Percentiles rank a stretch among this genome's conserved stretches.
Evolutionary conservation across 2,797 vertebrate genomes (phyloP).

Genomic region (Podargus strigoides): DNA sequence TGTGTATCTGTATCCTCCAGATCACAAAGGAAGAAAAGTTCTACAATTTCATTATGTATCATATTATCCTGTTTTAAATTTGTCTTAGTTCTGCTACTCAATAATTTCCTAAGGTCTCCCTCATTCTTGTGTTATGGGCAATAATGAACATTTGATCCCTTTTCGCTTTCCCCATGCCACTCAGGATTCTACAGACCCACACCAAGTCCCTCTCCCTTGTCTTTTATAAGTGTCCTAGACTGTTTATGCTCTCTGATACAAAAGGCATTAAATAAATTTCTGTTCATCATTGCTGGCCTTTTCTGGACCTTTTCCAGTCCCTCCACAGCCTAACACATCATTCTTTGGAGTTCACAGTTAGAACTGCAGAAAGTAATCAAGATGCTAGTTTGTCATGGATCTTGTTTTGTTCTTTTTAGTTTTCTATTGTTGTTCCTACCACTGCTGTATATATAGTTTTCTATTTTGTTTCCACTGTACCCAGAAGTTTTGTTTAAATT

Average conservation of each 20-base stretch:
- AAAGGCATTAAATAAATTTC: background rate
- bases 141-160: background rate
- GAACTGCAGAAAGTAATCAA: background rate
- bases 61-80: background rate
- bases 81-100: background rate
- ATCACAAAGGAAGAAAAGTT: background rate
- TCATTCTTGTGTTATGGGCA: background rate
- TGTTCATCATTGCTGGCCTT: background rate
- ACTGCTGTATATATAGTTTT: background rate
- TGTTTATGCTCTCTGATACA: background rate
- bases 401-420: background rate
- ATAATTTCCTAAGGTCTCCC: background rate
- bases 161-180: background rate
- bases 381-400: background rate
- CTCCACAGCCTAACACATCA: background rate
- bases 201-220: background rate
- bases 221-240: background rate
- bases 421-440: background rate
- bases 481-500: background rate
- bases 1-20: background rate
- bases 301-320: background rate
- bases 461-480: background rate
- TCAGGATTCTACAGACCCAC: background rate
- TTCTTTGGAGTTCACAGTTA: background rate
- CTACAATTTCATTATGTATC: background rate